Conservation (phyloP, 2,888 invertebrate genomes). For the Parascotia fuliginaria region DNA sequence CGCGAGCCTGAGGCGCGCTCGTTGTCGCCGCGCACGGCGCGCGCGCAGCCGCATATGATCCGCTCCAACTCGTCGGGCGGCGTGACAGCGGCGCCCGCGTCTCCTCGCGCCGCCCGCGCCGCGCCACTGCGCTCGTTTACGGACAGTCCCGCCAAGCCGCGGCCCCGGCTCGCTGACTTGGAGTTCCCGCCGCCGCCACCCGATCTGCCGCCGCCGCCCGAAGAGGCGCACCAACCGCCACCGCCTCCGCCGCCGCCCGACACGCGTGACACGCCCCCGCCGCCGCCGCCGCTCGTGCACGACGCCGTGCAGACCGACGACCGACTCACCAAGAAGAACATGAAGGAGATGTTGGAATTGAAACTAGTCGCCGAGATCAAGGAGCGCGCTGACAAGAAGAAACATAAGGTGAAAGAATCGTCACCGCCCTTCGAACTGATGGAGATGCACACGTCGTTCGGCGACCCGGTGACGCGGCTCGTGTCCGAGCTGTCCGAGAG, state of each 20-base stretch:
- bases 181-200: constrained; percentile 95
- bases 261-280: constrained; percentile 67
- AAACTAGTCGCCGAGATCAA: constrained; percentile 94
- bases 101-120: constrained; percentile 68
- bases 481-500: constrained; percentile 94
- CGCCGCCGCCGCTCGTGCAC: constrained; percentile 74
- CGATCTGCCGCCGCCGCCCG: constrained; percentile 92
- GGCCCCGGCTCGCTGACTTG: constrained; percentile 92
- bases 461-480: constrained; percentile 92
- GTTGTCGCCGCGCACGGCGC: constrained; percentile 88
- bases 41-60: constrained; percentile 93
- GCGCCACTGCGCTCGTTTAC: constrained; percentile 84
- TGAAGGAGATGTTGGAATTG: constrained; percentile 93
- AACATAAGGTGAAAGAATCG: constrained; percentile 83
- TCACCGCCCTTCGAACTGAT: constrained; percentile 64
- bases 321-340: constrained; percentile 74
- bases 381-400: constrained; percentile 89
- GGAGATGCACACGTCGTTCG: constrained; percentile 68
- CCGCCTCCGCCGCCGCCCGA: constrained; percentile 83
- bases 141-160: constrained; percentile 90
- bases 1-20: constrained; percentile 76
- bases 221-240: constrained; percentile 80
- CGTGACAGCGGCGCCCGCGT: constrained; percentile 86
- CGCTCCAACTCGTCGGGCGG: constrained; percentile 95
- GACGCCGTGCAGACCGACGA: constrained; percentile 72